Evolutionary conservation across 2,797 vertebrate genomes (phyloP).

Genomic region (Galagoides demidoff): DNA sequence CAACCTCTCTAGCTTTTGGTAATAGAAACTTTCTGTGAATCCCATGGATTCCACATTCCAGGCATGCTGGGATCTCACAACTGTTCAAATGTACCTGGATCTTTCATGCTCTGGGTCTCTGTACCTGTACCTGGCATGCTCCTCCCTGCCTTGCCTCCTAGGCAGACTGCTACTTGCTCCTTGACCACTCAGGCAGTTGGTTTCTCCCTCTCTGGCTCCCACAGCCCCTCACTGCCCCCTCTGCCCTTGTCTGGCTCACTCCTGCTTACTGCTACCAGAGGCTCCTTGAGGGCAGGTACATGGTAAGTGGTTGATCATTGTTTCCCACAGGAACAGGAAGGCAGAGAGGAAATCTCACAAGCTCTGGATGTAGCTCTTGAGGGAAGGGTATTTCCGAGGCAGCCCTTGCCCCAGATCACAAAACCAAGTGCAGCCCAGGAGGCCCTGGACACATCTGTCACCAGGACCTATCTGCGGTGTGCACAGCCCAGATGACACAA

Average conservation of each 20-base stretch:
- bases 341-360: not conserved
- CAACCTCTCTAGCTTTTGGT: not conserved
- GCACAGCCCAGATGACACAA: no score
- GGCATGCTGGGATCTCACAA: not conserved
- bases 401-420: not conserved
- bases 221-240: not conserved
- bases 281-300: not conserved
- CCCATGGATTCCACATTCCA: not conserved
- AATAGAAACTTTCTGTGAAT: not conserved
- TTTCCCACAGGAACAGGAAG: not conserved
- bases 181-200: not conserved
- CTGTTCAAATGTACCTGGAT: not conserved
- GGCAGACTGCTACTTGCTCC: not conserved
- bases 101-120: not conserved
- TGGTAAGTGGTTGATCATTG: not conserved
- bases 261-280: not conserved
- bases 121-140: not conserved
- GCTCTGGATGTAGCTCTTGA: not conserved
- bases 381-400: not conserved
- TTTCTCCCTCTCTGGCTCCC: not conserved
- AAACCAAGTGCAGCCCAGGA: not conserved
- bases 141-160: not conserved
- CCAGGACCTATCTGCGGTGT: not conserved
- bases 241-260: not conserved
- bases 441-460: fast-evolving